Base-by-base conservation (phyloP, 2,113 vertebrate species). In the Cryptoleucopteryx plumbea region DNA sequence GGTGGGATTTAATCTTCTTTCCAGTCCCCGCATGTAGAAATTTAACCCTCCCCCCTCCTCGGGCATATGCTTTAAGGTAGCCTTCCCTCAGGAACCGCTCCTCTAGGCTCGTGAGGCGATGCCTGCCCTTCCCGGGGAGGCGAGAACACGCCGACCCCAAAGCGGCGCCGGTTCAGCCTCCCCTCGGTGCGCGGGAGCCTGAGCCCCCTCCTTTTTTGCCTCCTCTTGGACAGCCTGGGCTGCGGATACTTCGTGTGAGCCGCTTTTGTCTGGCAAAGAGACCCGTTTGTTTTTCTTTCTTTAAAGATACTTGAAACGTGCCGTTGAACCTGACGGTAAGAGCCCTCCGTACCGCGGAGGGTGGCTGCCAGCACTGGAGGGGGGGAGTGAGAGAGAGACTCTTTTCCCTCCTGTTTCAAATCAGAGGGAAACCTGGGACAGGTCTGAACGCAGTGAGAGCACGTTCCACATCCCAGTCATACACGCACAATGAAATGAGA, bases 371-470 rank as follows among this genome's bases (percentile, higher is more conserved):
- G 75, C 66, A 0, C 14, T n/a, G 38, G 38, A 7, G 27, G 16
- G 27, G 10, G 79, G 34, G 26, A 27, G 26, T 6, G 50, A n/a
- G 48, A 58, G 56, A 32, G 31, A 48, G 23, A 21, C 48, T 59
- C 22, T 73, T 34, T 72, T 67, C 56, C n/a, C 87, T 90, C 82
- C 61, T 59, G 55, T 48, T 96, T 86, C 40, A 50, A 56, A 88
- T 71, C 65, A 42, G 59, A 87, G 73, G 73, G 78, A 96, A 91
- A 96, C 77, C 53, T 85, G 94, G 94, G 89, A 89, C 84, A 91
- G 96, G 93, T 97, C 90, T 94, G 94, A 93, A 93, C 93, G 88
- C 80, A 95, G 86, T 22, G 78, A 88, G 61, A 79, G 78, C 55
- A 8, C 93, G 78, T 94, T 95, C 94, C 95, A 55, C 48, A 32